phyloP scores from a whole-genome alignment of 1,140 invertebrate genomes.

The Brachionus calyciflorus region DNA sequence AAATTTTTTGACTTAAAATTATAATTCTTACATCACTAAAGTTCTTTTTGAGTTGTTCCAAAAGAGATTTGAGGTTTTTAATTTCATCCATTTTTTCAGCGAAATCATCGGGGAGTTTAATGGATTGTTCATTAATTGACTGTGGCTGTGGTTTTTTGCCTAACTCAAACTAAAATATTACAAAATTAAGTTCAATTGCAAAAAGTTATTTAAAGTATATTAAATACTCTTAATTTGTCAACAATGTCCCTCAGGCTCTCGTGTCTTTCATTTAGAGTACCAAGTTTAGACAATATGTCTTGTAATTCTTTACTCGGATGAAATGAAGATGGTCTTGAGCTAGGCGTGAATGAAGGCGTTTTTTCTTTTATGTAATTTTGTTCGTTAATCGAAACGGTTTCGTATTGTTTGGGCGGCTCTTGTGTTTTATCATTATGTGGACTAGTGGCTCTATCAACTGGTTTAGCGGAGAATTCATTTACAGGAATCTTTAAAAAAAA shows the following conservation, averaged over 20 bases:
- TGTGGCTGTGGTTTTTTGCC: neutral
- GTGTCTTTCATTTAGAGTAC: slow-evolving; percentile 50
- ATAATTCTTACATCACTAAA: slow-evolving; percentile 49
- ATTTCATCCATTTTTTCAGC: slow-evolving; percentile 53
- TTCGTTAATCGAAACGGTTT: slow-evolving; percentile 5
- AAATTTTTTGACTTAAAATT: neutral
- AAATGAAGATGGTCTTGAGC: slow-evolving; percentile 46
- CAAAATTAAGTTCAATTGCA: neutral
- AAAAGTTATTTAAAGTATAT: neutral
- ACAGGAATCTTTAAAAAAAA: neutral
- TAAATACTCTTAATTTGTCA: slow-evolving; percentile 47
- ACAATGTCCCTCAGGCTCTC: slow-evolving; percentile 51
- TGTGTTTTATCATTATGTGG: too few relatives aligned
- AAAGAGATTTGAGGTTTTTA: slow-evolving; percentile 46
- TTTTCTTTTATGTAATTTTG: neutral
- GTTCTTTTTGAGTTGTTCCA: slow-evolving; percentile 23
- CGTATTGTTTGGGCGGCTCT: neutral
- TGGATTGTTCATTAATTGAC: neutral
- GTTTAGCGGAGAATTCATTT: neutral
- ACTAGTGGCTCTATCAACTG: neutral
- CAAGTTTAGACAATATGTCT: slow-evolving; percentile 53
- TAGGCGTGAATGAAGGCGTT: slow-evolving; percentile 47
- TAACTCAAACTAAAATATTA: slow-evolving; percentile 2
- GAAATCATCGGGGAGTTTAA: slow-evolving; percentile 50
- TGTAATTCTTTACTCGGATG: slow-evolving; percentile 51